Base-by-base conservation (phyloP, 2,888 invertebrate genomes). In the Trypoxylon attenuatum region DNA sequence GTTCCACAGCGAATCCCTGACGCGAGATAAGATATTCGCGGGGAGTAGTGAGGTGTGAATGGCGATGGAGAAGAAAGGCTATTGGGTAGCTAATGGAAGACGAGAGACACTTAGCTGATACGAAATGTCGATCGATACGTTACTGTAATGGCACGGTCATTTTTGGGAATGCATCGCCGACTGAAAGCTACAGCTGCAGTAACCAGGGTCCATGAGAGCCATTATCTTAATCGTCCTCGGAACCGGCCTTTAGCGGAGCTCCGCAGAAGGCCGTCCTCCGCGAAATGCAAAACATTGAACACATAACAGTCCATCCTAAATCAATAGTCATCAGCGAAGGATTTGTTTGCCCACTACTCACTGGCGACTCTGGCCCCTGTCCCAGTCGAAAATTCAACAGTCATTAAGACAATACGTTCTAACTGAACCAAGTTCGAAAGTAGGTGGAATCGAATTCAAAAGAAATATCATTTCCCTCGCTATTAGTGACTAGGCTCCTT, bases 321-420 rank as follows among this genome's bases (percentile, higher is more conserved):
- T 66, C 75, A 76, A 75, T 65, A 75, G 58, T 68, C 63, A 60
- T 72, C 60, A 49, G 69, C 46, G 64, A 29, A 52, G 22, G 70
- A 76, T 70, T 72, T 59, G 65, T 75, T 75, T 76, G 70, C 73
- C 23, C 62, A 67, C 62, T 72, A 62, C 58, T 70, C 65, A 59
- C 38, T 52, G 59, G 21, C 6, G 21, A 19, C 49, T 63, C 42
- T 66, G 69, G 66, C 16, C 18, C 52, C 53, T 25, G 39, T 33
- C 13, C 13, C 2, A n/a, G n/a, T n/a, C n/a, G 22, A 50, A 63
- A 46, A 55, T 38, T 39, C 63, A 49, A 61, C 23, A 29, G 39
- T 42, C 38, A 47, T 39, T 27, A 21, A 42, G 27, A 38, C 23
- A 21, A 33, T 33, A 33, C 10, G 13, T 25, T 33, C n/a, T 33